phyloP scores from a whole-genome alignment of 2,888 invertebrate species.

The Sympetrum striolatum region DNA sequence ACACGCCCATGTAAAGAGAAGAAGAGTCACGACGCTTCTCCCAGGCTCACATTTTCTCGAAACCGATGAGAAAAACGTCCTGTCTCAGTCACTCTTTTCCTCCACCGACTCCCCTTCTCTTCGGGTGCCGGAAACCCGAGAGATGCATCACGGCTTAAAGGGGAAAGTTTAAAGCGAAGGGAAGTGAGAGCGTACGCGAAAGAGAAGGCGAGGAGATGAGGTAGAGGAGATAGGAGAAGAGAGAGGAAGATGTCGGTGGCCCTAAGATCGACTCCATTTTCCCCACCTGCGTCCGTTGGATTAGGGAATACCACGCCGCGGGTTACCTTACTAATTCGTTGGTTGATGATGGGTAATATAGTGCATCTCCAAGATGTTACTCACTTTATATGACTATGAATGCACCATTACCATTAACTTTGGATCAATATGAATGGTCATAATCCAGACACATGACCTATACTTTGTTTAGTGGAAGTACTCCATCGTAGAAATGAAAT shows the following conservation, averaged over 20 bases:
- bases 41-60: neutral
- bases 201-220: neutral
- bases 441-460: too few species aligned
- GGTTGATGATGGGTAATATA: too few species aligned
- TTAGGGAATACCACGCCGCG: neutral
- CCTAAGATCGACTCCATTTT: neutral
- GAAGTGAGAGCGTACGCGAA: neutral
- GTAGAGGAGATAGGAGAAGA: neutral
- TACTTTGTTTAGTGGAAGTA: too few species aligned
- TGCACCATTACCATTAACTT: too few species aligned
- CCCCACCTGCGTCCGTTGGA: neutral
- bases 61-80: slow-evolving; percentile 7
- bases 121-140: slow-evolving; percentile 26
- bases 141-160: neutral
- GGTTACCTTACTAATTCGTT: neutral
- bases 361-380: too few species aligned
- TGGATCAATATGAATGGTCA: too few species aligned
- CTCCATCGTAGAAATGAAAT: too few species aligned
- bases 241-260: neutral
- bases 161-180: neutral
- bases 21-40: slow-evolving; percentile 4
- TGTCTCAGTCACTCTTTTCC: neutral
- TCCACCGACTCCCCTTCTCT: neutral
- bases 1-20: neutral
- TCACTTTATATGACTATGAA: too few species aligned